Evolutionary conservation across 2,888 invertebrate genomes (phyloP).

Genomic region (Aplocera efformata): DNA sequence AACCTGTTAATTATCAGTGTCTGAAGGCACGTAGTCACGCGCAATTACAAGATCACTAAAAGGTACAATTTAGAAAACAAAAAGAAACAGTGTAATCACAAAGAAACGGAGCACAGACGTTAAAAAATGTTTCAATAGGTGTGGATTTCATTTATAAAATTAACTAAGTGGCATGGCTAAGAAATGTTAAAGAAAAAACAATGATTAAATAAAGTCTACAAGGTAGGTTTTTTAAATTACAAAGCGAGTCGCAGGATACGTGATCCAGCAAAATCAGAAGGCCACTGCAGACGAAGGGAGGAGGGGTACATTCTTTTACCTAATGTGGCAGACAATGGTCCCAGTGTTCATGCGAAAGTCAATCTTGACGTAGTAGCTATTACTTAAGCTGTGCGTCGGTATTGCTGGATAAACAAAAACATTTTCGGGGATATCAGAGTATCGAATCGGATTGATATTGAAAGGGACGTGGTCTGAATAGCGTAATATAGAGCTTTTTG

Average conservation of each 20-base stretch:
- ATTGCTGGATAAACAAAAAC: constrained; percentile 26
- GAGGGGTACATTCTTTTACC: constrained; percentile 63
- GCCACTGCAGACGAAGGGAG: constrained; percentile 25
- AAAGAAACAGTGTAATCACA: no score
- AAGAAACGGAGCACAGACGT: no score
- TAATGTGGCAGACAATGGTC: constrained; percentile 75
- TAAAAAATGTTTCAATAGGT: no score
- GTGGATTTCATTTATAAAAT: no score
- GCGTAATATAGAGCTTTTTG: constrained; percentile 7
- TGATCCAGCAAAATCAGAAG: constrained; percentile 61
- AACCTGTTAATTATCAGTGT: no score
- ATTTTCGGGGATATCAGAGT: constrained; percentile 8
- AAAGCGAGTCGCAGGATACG: constrained; percentile 36
- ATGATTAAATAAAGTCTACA: no score
- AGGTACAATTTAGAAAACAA: no score
- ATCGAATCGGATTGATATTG: constrained; percentile 10
- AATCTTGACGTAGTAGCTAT: constrained; percentile 28
- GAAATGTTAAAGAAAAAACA: no score
- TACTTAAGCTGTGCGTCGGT: constrained; percentile 11
- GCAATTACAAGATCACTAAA: no score
- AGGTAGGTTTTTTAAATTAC: constrained; percentile 18
- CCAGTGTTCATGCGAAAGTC: constrained; percentile 58
- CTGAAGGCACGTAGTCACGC: no score
- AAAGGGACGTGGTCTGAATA: constrained; percentile 15
- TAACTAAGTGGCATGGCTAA: no score